Evolutionary conservation across 2,888 invertebrate genomes (phyloP), one percentile per base, ranked within the genome.

Genomic region (Temnothorax rugatulus): DNA sequence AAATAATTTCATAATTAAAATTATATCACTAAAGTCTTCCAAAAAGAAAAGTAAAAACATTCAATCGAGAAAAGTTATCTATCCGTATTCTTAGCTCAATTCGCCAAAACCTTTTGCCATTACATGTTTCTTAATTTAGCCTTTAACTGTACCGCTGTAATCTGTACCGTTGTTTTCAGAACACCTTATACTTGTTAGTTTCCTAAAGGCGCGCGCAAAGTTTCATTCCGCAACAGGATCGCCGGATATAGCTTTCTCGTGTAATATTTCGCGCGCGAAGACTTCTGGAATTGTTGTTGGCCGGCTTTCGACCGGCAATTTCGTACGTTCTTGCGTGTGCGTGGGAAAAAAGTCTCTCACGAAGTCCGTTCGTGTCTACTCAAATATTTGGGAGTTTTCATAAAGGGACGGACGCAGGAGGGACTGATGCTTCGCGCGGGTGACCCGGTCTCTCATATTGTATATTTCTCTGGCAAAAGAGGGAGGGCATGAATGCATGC

Each of bases 301-400:
- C 54, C 52, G 18, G 34, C 34, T 71, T 79, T 41, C 47, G 47
- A 61, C 59, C 47, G 25, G 59, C 47, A 73, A 81, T 85, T 54
- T 71, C 47, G 61, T 63, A 34, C 59, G 59, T 68, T 34, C 54
- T 29, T 47, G 66, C 61, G 82, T 77, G 57, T 75, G 63, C 71
- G 87, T 15, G 79, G 75, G 34, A 73, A 86, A 86, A 90, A 82
- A 25, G 79, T 82, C 83, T 69, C 83, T 88, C 83, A 86, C 84
- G 86, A 88, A 90, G 85, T 69, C 83, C 86, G 86, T 90, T 69
- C 86, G 84, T 90, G 83, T 84, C 83, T 71, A 68, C 83, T 85
- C 84, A 91, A 90, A 90, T 89, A 91, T 90, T 91, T 91, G 86
- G 85, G 79, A 83, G 86, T 88, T 90, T 89, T 91, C 88, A 87